Conservation (phyloP, 2,797 vertebrate genomes). For the Hippoglossus hippoglossus region DNA sequence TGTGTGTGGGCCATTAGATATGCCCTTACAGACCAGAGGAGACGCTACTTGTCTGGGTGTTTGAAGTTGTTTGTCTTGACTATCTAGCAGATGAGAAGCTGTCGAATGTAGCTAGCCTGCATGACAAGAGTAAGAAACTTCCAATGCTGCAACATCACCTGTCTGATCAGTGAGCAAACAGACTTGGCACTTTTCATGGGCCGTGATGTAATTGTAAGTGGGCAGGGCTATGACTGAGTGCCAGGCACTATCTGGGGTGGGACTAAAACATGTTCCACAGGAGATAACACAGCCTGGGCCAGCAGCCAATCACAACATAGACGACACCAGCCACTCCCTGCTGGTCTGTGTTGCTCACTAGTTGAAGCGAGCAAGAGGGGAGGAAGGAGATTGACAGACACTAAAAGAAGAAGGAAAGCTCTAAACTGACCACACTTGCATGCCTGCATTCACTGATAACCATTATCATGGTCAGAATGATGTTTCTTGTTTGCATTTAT, state of each 20-base stretch:
- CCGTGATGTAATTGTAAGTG: constrained; percentile 74
- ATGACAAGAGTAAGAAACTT: constrained; percentile 31
- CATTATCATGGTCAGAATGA: constrained; percentile 71
- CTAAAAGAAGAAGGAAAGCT: constrained; percentile 42
- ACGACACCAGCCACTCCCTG: constrained; percentile 72
- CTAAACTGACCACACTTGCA: constrained; percentile 13
- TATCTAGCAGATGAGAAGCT: constrained; percentile 30
- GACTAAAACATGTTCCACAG: constrained; percentile 86
- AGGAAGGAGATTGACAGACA: constrained; percentile 65
- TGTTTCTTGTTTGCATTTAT: constrained; percentile 43
- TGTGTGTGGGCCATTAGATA: constrained; percentile 11
- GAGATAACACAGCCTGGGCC: constrained; percentile 85
- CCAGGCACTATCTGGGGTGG: constrained; percentile 89
- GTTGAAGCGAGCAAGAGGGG: constrained; percentile 35
- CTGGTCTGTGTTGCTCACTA: constrained; percentile 44
- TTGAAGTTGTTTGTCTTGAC: constrained; percentile 46
- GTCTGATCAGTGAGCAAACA: constrained; percentile 71
- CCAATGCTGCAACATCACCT: constrained; percentile 64
- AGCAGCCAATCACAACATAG: constrained; percentile 81
- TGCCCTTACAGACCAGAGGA: constrained; percentile 27
- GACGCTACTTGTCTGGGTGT: constrained; percentile 39
- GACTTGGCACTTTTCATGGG: constrained; percentile 60
- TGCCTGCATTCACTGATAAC: constrained; percentile 84
- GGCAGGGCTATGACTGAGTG: constrained; percentile 85
- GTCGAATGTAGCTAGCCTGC: constrained; percentile 23